Percentiles rank a stretch among this genome's conserved stretches.
These are phyloP conservation scores for Vidua macroura DNA, from an alignment of 2,113 vertebrate species.

Conservation along the genomic window DNA sequence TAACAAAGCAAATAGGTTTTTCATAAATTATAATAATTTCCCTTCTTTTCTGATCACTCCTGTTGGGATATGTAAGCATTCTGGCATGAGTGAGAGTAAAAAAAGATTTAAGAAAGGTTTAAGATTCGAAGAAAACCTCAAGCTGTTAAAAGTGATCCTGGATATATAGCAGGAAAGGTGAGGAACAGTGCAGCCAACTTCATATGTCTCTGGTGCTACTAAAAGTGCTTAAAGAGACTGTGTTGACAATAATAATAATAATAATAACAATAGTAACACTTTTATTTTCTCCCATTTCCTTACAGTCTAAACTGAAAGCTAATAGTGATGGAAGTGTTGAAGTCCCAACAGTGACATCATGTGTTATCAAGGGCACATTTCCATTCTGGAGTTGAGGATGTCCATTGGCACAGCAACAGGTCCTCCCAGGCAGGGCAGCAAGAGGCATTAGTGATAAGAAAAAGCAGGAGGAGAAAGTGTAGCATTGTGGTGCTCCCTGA, in stretches of 20 bases:
- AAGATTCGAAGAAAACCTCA: not conserved
- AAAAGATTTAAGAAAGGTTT: not conserved
- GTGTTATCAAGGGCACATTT: not conserved
- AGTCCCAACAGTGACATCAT: not conserved
- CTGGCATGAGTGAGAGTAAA: not conserved
- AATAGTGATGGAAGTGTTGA: not conserved
- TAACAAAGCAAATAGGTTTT: not conserved
- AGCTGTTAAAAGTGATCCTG: constrained; percentile 3
- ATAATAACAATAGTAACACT: no score
- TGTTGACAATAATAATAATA: not conserved
- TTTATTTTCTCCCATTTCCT: not conserved
- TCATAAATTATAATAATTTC: not conserved
- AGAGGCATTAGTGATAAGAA: not conserved
- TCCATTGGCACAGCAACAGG: not conserved
- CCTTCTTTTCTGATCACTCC: not conserved
- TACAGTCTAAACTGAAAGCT: not conserved
- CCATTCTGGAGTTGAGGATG: not conserved
- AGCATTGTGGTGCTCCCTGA: not conserved
- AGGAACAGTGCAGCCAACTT: not conserved
- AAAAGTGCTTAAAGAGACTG: not conserved
- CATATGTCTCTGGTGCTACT: not conserved
- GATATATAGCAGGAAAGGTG: not conserved
- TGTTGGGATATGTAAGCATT: not conserved
- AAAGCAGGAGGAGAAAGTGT: not conserved
- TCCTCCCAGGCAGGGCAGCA: not conserved